Conservation (phyloP, 1,140 invertebrate genomes). For the Brachionus koreanus region DNA sequence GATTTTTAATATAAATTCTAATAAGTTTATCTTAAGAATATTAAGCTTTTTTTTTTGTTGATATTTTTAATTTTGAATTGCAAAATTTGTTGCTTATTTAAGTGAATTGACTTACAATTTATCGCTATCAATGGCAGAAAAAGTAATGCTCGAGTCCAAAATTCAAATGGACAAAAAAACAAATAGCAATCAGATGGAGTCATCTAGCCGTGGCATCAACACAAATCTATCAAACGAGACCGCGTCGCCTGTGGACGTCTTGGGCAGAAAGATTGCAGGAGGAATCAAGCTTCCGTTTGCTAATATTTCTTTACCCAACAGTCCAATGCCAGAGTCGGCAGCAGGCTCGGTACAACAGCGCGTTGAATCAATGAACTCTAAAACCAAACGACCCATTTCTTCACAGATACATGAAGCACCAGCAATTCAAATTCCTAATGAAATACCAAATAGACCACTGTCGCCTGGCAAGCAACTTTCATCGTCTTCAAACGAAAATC, state of each 20-base stretch:
- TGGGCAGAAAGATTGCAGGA: background rate
- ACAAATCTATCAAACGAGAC: background rate
- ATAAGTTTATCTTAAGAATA: too few species aligned
- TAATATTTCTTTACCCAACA: background rate
- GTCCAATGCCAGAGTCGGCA: background rate
- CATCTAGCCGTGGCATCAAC: background rate
- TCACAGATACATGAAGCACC: slow-evolving; percentile 5
- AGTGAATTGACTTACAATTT: slow-evolving; percentile 35
- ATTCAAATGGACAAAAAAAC: background rate
- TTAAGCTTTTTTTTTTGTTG: background rate
- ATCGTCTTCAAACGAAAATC: background rate
- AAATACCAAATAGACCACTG: background rate
- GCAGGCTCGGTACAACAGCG: background rate
- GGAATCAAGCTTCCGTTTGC: slow-evolving; percentile 15
- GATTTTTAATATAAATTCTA: too few species aligned
- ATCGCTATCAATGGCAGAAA: slow-evolving; percentile 8
- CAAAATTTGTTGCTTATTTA: background rate
- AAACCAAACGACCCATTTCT: slow-evolving; percentile 6
- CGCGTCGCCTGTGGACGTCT: background rate
- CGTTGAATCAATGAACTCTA: slow-evolving; percentile 20
- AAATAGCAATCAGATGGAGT: background rate
- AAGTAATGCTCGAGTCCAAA: slow-evolving; percentile 2
- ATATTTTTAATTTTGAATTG: background rate
- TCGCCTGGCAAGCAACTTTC: background rate
- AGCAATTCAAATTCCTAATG: background rate